A percentile compares a stretch with the other conserved stretches of the same genome.
These are phyloP conservation scores for Onychomys torridus DNA, from an alignment of 2,797 vertebrate species.

Conservation along the genomic window DNA sequence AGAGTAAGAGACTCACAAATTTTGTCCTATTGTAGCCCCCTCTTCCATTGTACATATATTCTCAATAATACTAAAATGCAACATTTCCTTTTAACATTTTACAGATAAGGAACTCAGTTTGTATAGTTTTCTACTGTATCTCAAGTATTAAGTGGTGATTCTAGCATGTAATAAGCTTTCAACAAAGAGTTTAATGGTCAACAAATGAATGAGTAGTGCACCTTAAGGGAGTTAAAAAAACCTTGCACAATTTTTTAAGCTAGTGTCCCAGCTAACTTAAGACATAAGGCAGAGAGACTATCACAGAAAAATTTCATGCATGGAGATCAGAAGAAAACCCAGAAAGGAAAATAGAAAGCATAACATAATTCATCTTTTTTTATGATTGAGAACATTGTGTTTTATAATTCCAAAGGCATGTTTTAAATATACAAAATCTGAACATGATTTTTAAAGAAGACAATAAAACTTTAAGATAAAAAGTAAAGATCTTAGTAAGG, in stretches of 20 bases:
- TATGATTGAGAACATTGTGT: slow-evolving; percentile 78
- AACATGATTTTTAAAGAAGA: slow-evolving; percentile 71
- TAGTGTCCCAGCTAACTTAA: slow-evolving; percentile 62
- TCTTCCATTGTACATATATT: slow-evolving; percentile 1
- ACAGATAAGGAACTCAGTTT: slow-evolving; percentile 8
- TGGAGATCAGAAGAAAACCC: slow-evolving; percentile 73
- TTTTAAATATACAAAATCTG: slow-evolving; percentile 77
- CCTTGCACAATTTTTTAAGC: slow-evolving; percentile 45
- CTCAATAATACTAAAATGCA: background rate
- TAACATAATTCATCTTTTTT: slow-evolving; percentile 72
- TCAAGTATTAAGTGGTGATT: slow-evolving; percentile 29
- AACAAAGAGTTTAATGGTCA: slow-evolving; percentile 44
- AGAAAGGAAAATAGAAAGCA: slow-evolving; percentile 75
- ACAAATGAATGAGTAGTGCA: slow-evolving; percentile 14
- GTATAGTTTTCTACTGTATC: background rate
- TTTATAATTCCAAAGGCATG: slow-evolving; percentile 71
- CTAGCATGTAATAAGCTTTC: background rate
- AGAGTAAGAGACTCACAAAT: background rate
- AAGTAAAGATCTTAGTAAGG: slow-evolving; percentile 37
- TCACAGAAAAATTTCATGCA: slow-evolving; percentile 68
- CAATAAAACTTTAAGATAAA: slow-evolving; percentile 64
- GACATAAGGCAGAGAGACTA: slow-evolving; percentile 64
- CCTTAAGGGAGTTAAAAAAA: slow-evolving; percentile 26
- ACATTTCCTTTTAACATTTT: slow-evolving; percentile 32
- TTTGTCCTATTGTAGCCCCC: background rate